Evolutionary conservation across 2,888 invertebrate species (phyloP), one percentile per base, ranked within the genome.

Genomic region (Diaphora mendica): DNA sequence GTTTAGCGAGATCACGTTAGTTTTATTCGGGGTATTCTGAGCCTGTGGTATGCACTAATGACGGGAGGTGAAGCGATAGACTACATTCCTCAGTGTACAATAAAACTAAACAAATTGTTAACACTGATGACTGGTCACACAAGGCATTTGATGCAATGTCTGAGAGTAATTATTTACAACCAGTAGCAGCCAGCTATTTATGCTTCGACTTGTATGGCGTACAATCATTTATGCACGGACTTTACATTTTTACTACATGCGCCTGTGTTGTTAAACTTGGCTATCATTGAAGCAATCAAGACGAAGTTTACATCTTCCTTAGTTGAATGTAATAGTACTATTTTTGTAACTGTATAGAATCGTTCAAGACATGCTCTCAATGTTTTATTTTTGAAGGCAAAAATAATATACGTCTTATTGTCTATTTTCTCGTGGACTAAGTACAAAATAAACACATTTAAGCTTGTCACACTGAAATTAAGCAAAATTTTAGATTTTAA

Each of bases 21-120:
- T 91, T 90, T 90, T 90, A 86, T 91, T 89, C 79, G 88, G 89
- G 91, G 88, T 91, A 92, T 92, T 92, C 87, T 90, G 80, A 86
- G 87, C 86, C 70, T 30, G 79, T 78, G 90, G 89, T 89, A 89
- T 88, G 87, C 88, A 87, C 90, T 91, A 90, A 91, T 89, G 91
- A 91, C 84, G 82, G 78, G 82, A 79, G 80, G 77, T 82, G 82
- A 79, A 81, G 83, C 84, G 84, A 84, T 86, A 84, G 85, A 86
- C 83, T 79, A 85, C 88, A 90, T 90, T 88, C 91, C 86, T 75
- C 70, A 66, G 73, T 72, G 77, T 69, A 75, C 77, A 88, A 88
- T 85, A 89, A 89, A 89, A 88, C 85, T 84, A 87, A 86, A 86
- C 79, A 85, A 86, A 85, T 82, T 85, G 84, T 85, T 84, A 81